A percentile compares a stretch with the other conserved stretches of the same genome.
These are phyloP conservation scores for Chlorospingus semifuscus DNA, from an alignment of 2,797 vertebrate species.

Conservation along the genomic window DNA sequence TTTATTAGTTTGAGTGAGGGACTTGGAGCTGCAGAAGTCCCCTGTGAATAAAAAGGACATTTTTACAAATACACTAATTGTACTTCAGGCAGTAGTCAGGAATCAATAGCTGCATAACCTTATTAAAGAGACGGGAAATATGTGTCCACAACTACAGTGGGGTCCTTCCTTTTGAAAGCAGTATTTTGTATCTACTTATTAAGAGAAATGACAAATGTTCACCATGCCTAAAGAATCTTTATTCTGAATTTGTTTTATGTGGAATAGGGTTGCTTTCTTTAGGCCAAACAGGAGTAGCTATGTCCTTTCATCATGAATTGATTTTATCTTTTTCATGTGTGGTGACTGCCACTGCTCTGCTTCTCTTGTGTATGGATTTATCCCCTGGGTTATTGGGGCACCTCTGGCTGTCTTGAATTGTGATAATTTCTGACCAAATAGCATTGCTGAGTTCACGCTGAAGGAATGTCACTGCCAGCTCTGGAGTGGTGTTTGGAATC, in stretches of 20 bases:
- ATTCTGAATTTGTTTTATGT: neutral
- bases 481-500: neutral
- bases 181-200: constrained; percentile 1
- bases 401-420: neutral
- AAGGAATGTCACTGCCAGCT: neutral
- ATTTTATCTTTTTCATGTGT: constrained; percentile 33
- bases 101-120: constrained; percentile 47
- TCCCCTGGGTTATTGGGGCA: neutral
- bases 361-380: neutral
- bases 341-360: neutral
- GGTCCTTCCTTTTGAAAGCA: constrained; percentile 16
- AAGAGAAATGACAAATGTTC: constrained; percentile 30
- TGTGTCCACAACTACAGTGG: neutral
- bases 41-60: constrained; percentile 15
- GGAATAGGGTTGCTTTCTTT: constrained; percentile 19
- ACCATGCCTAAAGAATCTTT: neutral
- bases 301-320: neutral
- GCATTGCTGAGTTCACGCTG: neutral
- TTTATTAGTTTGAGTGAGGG: neutral
- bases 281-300: neutral
- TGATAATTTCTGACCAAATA: neutral
- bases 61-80: constrained; percentile 1
- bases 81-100: neutral
- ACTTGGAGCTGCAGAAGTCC: neutral
- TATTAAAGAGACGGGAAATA: constrained; percentile 38